Conservation (phyloP, 2,113 vertebrate species). For the Azemiops feae region DNA sequence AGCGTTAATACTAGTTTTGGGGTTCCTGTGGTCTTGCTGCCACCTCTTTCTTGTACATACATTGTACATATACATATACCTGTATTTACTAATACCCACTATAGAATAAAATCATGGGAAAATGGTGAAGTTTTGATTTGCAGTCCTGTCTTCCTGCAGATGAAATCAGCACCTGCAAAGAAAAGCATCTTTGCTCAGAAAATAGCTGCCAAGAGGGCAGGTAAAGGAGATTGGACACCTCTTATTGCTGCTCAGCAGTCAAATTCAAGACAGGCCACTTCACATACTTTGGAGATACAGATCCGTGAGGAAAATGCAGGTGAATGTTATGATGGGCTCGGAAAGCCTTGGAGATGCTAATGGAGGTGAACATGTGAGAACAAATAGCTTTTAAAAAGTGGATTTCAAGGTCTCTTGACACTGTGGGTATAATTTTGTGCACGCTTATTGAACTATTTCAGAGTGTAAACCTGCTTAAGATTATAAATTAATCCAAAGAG, state of each 20-base stretch:
- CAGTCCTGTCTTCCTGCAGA: slow-evolving; percentile 51
- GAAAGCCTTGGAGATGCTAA: neutral
- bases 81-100: neutral
- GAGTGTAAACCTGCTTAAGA: neutral
- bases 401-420: neutral
- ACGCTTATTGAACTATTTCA: neutral
- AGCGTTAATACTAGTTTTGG: neutral
- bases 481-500: neutral
- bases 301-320: neutral
- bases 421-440: neutral
- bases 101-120: neutral
- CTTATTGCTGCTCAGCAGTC: slow-evolving; percentile 11
- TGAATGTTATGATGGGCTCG: slow-evolving; percentile 21
- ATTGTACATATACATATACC: neutral
- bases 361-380: neutral
- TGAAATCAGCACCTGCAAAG: slow-evolving; percentile 66
- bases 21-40: neutral
- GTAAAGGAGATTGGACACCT: slow-evolving; percentile 56
- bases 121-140: slow-evolving; percentile 9
- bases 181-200: slow-evolving; percentile 94
- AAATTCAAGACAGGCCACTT: neutral
- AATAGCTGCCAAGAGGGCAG: slow-evolving; percentile 80
- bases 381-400: neutral
- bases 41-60: neutral
- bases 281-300: neutral